Evolutionary conservation across 2,113 vertebrate genomes (phyloP).

Genomic region (Apodemus sylvaticus): DNA sequence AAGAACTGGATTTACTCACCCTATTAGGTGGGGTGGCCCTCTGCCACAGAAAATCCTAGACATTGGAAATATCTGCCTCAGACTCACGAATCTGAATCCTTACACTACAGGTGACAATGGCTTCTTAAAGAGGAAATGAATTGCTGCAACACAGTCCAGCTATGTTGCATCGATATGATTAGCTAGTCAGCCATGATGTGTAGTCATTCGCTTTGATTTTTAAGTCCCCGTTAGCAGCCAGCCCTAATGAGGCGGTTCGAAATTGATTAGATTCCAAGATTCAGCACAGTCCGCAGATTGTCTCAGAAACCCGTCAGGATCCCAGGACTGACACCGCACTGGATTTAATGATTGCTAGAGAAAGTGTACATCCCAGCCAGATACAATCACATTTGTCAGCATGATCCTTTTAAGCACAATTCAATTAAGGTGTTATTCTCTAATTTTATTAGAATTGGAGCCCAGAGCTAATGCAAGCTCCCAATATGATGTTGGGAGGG

Average conservation of each 20-base stretch:
- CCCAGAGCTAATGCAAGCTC: conserved; percentile 90
- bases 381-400: conserved; percentile 98
- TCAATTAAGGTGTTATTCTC: conserved; percentile 98
- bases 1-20: background rate
- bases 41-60: conserved; percentile 72
- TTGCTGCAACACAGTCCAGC: conserved; percentile 84
- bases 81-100: conserved; percentile 84
- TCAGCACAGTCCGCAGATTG: conserved; percentile 90
- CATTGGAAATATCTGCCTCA: conserved; percentile 65
- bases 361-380: conserved; percentile 93
- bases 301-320: conserved; percentile 93
- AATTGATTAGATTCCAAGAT: conserved; percentile 93
- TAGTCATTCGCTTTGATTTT: conserved; percentile 92
- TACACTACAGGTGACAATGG: conserved; percentile 84
- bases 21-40: background rate
- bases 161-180: conserved; percentile 87
- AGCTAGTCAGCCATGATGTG: conserved; percentile 87
- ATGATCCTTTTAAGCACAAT: conserved; percentile 99
- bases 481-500: conserved; percentile 91
- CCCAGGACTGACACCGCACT: conserved; percentile 93
- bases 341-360: conserved; percentile 94
- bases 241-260: conserved; percentile 90
- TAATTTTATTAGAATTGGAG: conserved; percentile 96
- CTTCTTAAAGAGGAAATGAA: conserved; percentile 85
- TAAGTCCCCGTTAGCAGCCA: conserved; percentile 87